phyloP scores from a whole-genome alignment of 2,113 vertebrate species.

The Saguinus midas region DNA sequence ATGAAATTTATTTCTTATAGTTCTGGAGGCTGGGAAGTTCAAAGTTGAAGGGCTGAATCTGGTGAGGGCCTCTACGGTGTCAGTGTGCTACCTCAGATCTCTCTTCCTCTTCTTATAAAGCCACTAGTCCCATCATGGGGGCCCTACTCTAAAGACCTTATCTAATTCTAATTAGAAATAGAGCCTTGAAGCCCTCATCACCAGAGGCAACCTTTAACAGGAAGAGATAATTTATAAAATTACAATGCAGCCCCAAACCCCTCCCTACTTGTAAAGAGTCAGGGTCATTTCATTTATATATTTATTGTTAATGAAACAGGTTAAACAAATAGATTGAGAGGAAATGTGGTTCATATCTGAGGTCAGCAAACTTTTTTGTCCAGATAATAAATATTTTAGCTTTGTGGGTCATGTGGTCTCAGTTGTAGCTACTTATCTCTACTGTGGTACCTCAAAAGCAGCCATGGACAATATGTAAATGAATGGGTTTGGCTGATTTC shows the following conservation, averaged over 20 bases:
- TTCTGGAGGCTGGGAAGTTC: neutral
- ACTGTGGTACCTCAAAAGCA: neutral
- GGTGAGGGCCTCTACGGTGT: neutral
- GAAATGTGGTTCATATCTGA: neutral
- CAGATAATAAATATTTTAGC: neutral
- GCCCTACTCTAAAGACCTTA: neutral
- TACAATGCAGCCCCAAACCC: neutral
- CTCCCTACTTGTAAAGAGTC: neutral
- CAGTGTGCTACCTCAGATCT: neutral
- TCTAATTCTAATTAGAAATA: neutral
- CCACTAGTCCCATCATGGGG: neutral
- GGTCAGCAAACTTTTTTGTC: neutral
- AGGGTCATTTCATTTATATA: neutral
- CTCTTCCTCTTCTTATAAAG: neutral
- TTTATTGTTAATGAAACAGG: conserved; percentile 1
- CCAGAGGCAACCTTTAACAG: neutral
- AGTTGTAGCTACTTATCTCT: neutral
- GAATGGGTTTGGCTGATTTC: neutral
- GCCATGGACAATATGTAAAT: neutral
- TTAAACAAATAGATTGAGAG: neutral
- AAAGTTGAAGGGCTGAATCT: neutral
- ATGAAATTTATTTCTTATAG: neutral
- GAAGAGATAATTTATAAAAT: neutral
- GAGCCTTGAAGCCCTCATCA: neutral
- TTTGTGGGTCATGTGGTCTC: neutral